These are phyloP conservation scores for Cyrtorhinus lividipennis DNA, from an alignment of 1,140 invertebrate species.

Conservation along the genomic window DNA sequence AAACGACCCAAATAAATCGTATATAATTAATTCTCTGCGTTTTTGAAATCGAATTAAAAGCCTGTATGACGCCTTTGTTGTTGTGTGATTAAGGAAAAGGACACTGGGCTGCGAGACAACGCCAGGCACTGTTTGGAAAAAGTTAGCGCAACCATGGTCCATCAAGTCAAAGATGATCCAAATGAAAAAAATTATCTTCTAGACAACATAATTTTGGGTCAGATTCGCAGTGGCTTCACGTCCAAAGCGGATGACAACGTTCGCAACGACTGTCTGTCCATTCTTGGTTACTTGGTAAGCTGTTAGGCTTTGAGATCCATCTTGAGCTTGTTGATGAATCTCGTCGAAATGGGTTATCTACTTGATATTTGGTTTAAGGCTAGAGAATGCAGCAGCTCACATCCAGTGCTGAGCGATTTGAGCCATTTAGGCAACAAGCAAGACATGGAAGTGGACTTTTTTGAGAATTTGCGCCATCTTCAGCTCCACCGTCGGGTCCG, in stretches of 20 bases:
- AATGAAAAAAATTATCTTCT: conserved; percentile 41
- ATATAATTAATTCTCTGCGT: no score
- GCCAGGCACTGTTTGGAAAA: conserved; percentile 57
- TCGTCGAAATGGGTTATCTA: neutral
- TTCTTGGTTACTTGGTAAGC: conserved; percentile 52
- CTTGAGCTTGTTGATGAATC: neutral
- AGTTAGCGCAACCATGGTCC: conserved; percentile 42
- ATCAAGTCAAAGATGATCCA: conserved; percentile 20
- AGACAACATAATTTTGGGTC: conserved; percentile 49
- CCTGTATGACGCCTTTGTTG: no score
- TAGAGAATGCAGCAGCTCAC: conserved; percentile 48
- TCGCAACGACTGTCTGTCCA: conserved; percentile 55
- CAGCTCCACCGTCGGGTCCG: conserved; percentile 67
- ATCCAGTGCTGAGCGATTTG: conserved; percentile 62
- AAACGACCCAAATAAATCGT: neutral
- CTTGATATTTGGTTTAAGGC: conserved; percentile 27
- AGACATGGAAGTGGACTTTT: conserved; percentile 83
- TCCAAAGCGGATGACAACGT: conserved; percentile 44
- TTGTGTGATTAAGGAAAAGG: no score
- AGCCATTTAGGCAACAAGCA: conserved; percentile 47
- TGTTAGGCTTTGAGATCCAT: neutral
- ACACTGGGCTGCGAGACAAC: conserved; percentile 66
- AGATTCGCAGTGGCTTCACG: conserved; percentile 52
- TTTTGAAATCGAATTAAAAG: no score
- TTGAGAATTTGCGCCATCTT: conserved; percentile 79